These are phyloP conservation scores for Bruchidius siliquastri DNA, from an alignment of 2,888 invertebrate genomes.

Conservation along the genomic window DNA sequence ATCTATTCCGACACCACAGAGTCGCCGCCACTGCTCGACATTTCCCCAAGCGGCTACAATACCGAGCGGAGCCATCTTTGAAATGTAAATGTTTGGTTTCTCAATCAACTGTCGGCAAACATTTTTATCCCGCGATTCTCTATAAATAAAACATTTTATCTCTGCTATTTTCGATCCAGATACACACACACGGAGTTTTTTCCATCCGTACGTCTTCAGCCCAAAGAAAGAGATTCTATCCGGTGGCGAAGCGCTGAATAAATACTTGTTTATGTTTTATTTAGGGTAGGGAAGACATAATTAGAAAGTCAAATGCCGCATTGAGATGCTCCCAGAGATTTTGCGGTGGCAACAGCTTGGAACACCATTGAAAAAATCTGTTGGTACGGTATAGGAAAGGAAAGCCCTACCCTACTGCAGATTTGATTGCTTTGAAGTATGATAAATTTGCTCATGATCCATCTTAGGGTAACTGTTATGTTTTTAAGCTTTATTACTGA, in stretches of 20 bases:
- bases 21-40: not conserved
- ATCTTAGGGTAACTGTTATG: too few relatives aligned
- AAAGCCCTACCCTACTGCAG: too few relatives aligned
- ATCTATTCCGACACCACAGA: too few relatives aligned
- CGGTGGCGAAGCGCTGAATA: slow-evolving; percentile 28
- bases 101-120: not conserved
- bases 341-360: slow-evolving; percentile 10
- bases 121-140: not conserved
- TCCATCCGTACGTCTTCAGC: not conserved
- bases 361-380: slow-evolving; percentile 10
- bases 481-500: too few relatives aligned
- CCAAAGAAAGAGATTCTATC: slow-evolving; percentile 12
- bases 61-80: not conserved
- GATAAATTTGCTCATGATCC: too few relatives aligned
- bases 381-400: slow-evolving; percentile 14
- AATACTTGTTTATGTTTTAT: slow-evolving; percentile 41
- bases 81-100: not conserved
- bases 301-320: slow-evolving; percentile 33
- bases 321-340: slow-evolving; percentile 32
- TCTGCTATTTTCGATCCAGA: slow-evolving; percentile 20
- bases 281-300: slow-evolving; percentile 33
- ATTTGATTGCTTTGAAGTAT: too few relatives aligned
- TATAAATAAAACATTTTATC: slow-evolving; percentile 26
- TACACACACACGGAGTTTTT: slow-evolving; percentile 1
- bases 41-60: not conserved